Evolutionary conservation across 2,797 vertebrate species (phyloP).

Genomic region (Xyrichtys novacula): DNA sequence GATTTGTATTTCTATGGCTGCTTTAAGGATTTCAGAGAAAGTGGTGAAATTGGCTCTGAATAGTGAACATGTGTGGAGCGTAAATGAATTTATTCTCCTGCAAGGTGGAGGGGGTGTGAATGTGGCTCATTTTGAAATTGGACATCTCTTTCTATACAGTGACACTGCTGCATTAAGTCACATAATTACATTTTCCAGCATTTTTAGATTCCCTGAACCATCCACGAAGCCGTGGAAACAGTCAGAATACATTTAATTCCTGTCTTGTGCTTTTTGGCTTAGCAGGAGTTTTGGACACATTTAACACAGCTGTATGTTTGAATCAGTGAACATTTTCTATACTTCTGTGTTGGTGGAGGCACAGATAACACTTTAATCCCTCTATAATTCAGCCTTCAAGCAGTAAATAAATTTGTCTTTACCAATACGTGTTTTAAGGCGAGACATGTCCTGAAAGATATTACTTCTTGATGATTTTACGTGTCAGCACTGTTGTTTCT

Average conservation of each 20-base stretch:
- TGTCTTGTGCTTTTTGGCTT: background rate
- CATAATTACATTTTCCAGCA: background rate
- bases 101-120: slow-evolving; percentile 1
- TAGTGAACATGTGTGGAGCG: slow-evolving; percentile 15
- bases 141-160: slow-evolving; percentile 14
- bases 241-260: background rate
- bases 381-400: slow-evolving; percentile 44
- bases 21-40: slow-evolving; percentile 32
- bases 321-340: background rate
- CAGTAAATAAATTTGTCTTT: slow-evolving; percentile 9
- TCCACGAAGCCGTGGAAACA: background rate
- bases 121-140: slow-evolving; percentile 46
- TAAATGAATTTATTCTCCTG: slow-evolving; percentile 26
- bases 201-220: background rate
- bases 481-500: slow-evolving; percentile 39
- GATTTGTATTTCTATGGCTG: slow-evolving; percentile 53
- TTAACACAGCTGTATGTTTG: slow-evolving; percentile 22
- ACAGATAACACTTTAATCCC: slow-evolving; percentile 37
- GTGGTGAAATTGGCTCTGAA: slow-evolving; percentile 35
- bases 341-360: background rate
- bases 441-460: slow-evolving; percentile 46
- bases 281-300: background rate
- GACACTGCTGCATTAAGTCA: background rate
- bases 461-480: slow-evolving; percentile 34
- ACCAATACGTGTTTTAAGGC: slow-evolving; percentile 36